A percentile compares a stretch with the other conserved stretches of the same genome.
Evolutionary conservation across 1,140 invertebrate species (phyloP).

Genomic region (Drosophila leontia): DNA sequence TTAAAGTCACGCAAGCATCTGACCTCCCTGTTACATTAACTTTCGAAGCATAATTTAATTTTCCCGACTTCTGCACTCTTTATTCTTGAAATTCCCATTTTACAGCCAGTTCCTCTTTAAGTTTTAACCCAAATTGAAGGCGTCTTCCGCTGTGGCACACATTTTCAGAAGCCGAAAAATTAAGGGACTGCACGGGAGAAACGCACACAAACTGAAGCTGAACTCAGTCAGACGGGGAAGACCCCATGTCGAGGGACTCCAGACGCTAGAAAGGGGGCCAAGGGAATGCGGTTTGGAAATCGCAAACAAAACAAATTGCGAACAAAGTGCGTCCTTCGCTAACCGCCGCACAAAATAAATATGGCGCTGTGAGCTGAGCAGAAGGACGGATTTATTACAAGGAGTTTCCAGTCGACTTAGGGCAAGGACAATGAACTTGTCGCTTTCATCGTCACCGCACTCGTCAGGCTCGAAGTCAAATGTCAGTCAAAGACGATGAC

Average conservation of each 20-base stretch:
- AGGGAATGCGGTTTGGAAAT: constrained; percentile 57
- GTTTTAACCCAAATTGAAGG: constrained; percentile 68
- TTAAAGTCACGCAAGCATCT: not conserved
- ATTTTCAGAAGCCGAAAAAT: constrained; percentile 36
- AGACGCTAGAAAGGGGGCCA: constrained; percentile 40
- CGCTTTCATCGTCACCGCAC: constrained; percentile 72
- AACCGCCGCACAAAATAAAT: constrained; percentile 23
- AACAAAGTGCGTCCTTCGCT: constrained; percentile 79
- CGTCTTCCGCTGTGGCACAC: constrained; percentile 57
- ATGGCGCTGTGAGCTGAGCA: constrained; percentile 27
- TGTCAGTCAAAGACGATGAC: constrained; percentile 76
- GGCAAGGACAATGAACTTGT: constrained; percentile 83
- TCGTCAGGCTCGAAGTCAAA: constrained; percentile 79
- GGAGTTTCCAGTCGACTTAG: constrained; percentile 47
- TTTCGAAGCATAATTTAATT: not conserved
- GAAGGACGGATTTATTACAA: constrained; percentile 74
- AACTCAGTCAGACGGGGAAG: constrained; percentile 22
- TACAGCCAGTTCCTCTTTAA: constrained; percentile 46
- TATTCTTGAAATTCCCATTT: constrained; percentile 10
- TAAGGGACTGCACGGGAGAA: constrained; percentile 26
- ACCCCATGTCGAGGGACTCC: constrained; percentile 13
- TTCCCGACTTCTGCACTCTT: not conserved
- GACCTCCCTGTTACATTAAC: not conserved
- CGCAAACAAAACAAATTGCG: constrained; percentile 82
- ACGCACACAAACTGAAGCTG: constrained; percentile 14